Percentiles rank a stretch among this genome's conserved stretches.
These are phyloP conservation scores for Conus canariensis DNA, from an alignment of 2,888 invertebrate genomes.

Conservation along the genomic window DNA sequence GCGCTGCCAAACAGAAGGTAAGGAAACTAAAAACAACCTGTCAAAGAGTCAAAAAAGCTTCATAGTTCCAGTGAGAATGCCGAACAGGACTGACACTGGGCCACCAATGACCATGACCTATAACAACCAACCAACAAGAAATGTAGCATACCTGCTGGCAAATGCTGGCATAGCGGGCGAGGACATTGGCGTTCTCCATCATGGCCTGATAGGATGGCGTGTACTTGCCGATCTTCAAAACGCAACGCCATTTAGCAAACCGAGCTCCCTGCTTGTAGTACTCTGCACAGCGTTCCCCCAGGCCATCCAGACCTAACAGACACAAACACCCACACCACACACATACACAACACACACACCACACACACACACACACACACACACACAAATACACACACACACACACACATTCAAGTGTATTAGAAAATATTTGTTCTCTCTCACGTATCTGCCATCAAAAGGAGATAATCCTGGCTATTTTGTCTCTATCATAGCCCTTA, in stretches of 20 bases:
- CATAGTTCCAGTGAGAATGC: too few species aligned
- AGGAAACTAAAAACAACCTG: too few species aligned
- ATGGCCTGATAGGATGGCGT: slow-evolving; percentile 95
- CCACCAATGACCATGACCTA: not conserved
- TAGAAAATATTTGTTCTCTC: not conserved
- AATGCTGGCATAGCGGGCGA: slow-evolving; percentile 97
- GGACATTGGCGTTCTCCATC: slow-evolving; percentile 95
- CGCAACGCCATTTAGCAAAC: slow-evolving; percentile 98
- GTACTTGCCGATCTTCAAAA: slow-evolving; percentile 94
- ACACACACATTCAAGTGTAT: not conserved
- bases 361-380: too few species aligned
- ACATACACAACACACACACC: too few species aligned
- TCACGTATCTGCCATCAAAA: too few species aligned
- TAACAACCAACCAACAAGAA: not conserved
- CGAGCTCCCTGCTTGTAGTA: slow-evolving; percentile 98
- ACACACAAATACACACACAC: not conserved
- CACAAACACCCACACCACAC: not conserved
- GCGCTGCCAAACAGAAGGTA: not conserved
- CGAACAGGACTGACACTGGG: too few species aligned
- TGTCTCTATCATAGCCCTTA: too few species aligned
- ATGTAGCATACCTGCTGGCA: slow-evolving; percentile 81
- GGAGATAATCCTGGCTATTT: too few species aligned
- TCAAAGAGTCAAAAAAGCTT: too few species aligned
- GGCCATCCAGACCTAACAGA: slow-evolving; percentile 89
- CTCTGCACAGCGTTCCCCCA: slow-evolving; percentile 95